Evolutionary conservation across 2,888 invertebrate species (phyloP), one percentile per base, ranked within the genome.

Genomic region (Saturnia japonica): DNA sequence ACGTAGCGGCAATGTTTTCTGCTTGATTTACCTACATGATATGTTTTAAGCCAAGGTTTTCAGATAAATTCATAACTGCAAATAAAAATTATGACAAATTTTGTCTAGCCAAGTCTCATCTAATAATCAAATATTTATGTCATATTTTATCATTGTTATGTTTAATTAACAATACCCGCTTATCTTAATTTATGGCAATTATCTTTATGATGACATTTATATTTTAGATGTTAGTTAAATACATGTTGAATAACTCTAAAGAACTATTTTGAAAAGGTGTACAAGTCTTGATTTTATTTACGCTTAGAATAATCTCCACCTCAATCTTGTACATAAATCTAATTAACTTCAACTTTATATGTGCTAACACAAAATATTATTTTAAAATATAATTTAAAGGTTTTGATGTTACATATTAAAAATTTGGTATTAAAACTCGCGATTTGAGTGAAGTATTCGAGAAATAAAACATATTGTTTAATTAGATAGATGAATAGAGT

Each of bases 191-290:
- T 1, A 40, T 51, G 28, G 54, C 14, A 54, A 68, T 68, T 68
- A 54, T 68, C 54, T 54, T 68, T 68, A 68, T 68, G 19, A 51
- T 68, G n/a, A n/a, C n/a, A n/a, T n/a, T n/a, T n/a, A n/a, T n/a
- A n/a, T n/a, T n/a, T n/a, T 19, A 68, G 54, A 40, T 11, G 9
- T 12, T 40, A 34, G n/a, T 8, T 25, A 34, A 62, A 34, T 62
- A 16, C 16, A 11, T 62, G 22, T 19, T 40, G 12, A 40, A n/a
- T 40, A 7, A 64, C 40, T 64, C 19, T 40, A 16, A 40, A 64
- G n/a, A 64, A 40, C 40, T 12, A 64, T 64, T 64, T 64, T 64
- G 9, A 40, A n/a, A 40, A 19, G 8, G 19, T 64, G 40, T 64
- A 16, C 16, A 40, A 64, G 8, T 34, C 14, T 64, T 40, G n/a